Conservation (phyloP, 1,140 invertebrate species). For the Lutraria rhynchaena region DNA sequence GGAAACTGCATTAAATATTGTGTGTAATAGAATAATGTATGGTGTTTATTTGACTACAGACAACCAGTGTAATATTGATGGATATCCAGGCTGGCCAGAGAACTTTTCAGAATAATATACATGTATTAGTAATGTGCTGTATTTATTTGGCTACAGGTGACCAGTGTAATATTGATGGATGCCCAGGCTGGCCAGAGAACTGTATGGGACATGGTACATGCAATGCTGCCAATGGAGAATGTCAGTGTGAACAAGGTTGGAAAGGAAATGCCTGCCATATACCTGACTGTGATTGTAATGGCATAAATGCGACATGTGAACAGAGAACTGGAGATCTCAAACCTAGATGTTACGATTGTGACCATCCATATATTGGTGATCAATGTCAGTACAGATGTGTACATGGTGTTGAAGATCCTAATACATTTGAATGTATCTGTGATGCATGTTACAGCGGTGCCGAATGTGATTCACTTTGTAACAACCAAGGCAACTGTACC, state of each 20-base stretch:
- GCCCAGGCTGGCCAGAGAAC: slow-evolving; percentile 67
- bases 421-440: slow-evolving; percentile 61
- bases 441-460: slow-evolving; percentile 63
- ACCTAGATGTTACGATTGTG: slow-evolving; percentile 63
- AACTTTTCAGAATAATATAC: no score
- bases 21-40: no score
- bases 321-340: slow-evolving; percentile 38
- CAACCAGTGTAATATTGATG: no score
- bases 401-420: slow-evolving; percentile 54
- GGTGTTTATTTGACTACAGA: no score
- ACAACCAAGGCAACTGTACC: slow-evolving; percentile 58
- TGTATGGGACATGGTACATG: slow-evolving; percentile 64
- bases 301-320: slow-evolving; percentile 58
- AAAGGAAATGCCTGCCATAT: slow-evolving; percentile 61
- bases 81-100: no score
- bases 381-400: slow-evolving; percentile 60
- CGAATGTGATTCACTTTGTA: slow-evolving; percentile 60
- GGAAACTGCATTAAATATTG: no score
- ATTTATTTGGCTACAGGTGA: slow-evolving; percentile 18
- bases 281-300: slow-evolving; percentile 67
- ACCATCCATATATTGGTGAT: slow-evolving; percentile 63
- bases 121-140: no score
- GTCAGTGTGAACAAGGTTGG: slow-evolving; percentile 65
- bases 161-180: slow-evolving; percentile 68
- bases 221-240: slow-evolving; percentile 55